These are phyloP conservation scores for Drosophila athabasca DNA, from an alignment of 1,140 invertebrate genomes.

Conservation along the genomic window DNA sequence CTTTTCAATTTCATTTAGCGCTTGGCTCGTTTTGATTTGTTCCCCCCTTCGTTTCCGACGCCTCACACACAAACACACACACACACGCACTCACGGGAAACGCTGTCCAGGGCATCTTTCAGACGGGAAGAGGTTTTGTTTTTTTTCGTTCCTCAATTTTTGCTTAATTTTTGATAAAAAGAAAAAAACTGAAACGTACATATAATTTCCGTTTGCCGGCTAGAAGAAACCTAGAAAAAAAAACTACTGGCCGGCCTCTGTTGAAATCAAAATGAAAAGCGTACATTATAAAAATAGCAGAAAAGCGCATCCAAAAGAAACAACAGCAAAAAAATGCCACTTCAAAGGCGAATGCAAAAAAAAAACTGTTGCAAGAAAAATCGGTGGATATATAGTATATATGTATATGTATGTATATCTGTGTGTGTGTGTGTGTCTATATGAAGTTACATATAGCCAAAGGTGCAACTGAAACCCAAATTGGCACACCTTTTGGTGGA, in stretches of 20 bases:
- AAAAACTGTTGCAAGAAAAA: slow-evolving; percentile 4
- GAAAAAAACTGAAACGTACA: slow-evolving; percentile 56
- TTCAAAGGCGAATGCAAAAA: slow-evolving; percentile 53
- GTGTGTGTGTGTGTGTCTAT: no score
- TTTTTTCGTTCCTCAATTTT: slow-evolving; percentile 23
- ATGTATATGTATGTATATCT: no score
- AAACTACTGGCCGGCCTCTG: slow-evolving; percentile 39
- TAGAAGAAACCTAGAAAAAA: slow-evolving; percentile 26
- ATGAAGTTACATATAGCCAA: slow-evolving; percentile 12
- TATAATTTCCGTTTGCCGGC: slow-evolving; percentile 66
- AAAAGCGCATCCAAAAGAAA: slow-evolving; percentile 44
- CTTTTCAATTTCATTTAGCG: slow-evolving; percentile 52
- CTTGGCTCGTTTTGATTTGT: slow-evolving; percentile 45
- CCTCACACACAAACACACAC: not conserved
- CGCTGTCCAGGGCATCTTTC: slow-evolving; percentile 37
- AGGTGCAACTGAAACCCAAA: slow-evolving; percentile 47
- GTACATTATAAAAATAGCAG: slow-evolving; percentile 45
- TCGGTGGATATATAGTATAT: not conserved
- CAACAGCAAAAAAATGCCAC: slow-evolving; percentile 11
- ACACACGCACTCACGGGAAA: not conserved
- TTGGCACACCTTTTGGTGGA: slow-evolving; percentile 47
- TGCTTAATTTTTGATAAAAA: slow-evolving; percentile 43
- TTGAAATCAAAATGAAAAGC: slow-evolving; percentile 60
- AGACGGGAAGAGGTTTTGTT: not conserved
- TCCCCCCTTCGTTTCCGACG: not conserved